Conservation (phyloP, 1,140 invertebrate genomes). For the Ruditapes philippinarum region DNA sequence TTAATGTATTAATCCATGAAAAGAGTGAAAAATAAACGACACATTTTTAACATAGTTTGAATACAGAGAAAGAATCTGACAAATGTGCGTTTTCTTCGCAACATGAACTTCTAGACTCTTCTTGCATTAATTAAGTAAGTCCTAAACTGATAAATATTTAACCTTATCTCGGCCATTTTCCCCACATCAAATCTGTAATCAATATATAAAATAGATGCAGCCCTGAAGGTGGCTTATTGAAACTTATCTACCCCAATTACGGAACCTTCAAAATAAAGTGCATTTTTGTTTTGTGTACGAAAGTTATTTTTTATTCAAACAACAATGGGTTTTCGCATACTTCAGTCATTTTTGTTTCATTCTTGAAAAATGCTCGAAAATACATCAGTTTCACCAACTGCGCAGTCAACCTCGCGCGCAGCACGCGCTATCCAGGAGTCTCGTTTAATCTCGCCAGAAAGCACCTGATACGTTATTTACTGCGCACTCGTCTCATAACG, state of each 20-base stretch:
- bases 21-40: background rate
- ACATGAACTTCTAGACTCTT: too few species aligned
- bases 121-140: too few species aligned
- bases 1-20: background rate
- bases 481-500: conserved; percentile 47
- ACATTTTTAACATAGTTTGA: background rate
- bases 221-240: too few species aligned
- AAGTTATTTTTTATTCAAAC: background rate
- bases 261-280: too few species aligned
- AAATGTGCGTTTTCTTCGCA: too few species aligned
- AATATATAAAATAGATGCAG: too few species aligned
- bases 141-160: too few species aligned
- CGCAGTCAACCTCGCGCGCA: conserved; percentile 60
- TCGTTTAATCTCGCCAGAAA: conserved; percentile 63
- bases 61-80: too few species aligned
- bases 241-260: too few species aligned
- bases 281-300: background rate
- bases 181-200: too few species aligned
- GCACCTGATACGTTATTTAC: conserved; percentile 67
- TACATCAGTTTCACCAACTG: conserved; percentile 48
- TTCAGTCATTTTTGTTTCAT: background rate
- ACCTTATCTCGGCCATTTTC: too few species aligned
- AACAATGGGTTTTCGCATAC: too few species aligned
- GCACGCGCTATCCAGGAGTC: conserved; percentile 63
- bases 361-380: conserved; percentile 3